phyloP scores from a whole-genome alignment of 2,888 invertebrate genomes.

The Chaetogeoica ovagalla region DNA sequence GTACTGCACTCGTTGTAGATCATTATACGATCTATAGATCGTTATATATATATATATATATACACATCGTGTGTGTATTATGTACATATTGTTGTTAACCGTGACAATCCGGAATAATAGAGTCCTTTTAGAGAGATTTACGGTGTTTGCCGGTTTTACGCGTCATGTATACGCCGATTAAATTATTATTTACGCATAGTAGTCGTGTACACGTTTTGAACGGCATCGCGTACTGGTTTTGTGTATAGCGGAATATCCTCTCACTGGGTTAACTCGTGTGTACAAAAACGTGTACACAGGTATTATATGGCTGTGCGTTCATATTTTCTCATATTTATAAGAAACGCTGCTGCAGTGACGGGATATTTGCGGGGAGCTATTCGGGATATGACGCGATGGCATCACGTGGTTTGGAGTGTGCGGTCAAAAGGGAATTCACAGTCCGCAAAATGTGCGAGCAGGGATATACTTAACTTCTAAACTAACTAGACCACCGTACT shows the following conservation, averaged over 20 bases:
- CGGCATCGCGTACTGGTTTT: not conserved
- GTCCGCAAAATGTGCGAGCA: too few relatives aligned
- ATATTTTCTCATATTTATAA: too few relatives aligned
- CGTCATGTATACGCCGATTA: not conserved
- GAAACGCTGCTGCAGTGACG: too few relatives aligned
- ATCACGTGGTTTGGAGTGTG: too few relatives aligned
- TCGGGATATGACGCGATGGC: too few relatives aligned
- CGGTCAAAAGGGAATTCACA: too few relatives aligned
- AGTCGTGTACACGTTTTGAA: not conserved
- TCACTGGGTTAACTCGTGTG: slow-evolving; percentile 22
- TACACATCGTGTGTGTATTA: not conserved
- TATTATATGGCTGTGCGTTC: not conserved
- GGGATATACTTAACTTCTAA: too few relatives aligned
- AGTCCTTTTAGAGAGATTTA: slow-evolving; percentile 36
- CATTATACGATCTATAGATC: not conserved
- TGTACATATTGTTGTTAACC: slow-evolving; percentile 27
- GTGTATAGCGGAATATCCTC: slow-evolving; percentile 37
- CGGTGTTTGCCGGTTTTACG: slow-evolving; percentile 22
- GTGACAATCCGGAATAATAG: slow-evolving; percentile 48
- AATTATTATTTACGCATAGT: not conserved
- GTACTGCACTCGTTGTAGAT: too few relatives aligned
- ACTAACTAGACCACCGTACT: too few relatives aligned
- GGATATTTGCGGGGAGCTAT: too few relatives aligned
- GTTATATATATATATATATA: slow-evolving; percentile 9
- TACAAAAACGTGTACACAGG: not conserved